Evolutionary conservation across 1,140 invertebrate species (phyloP), one percentile per base, ranked within the genome.

Genomic region (Drosophila dunni): DNA sequence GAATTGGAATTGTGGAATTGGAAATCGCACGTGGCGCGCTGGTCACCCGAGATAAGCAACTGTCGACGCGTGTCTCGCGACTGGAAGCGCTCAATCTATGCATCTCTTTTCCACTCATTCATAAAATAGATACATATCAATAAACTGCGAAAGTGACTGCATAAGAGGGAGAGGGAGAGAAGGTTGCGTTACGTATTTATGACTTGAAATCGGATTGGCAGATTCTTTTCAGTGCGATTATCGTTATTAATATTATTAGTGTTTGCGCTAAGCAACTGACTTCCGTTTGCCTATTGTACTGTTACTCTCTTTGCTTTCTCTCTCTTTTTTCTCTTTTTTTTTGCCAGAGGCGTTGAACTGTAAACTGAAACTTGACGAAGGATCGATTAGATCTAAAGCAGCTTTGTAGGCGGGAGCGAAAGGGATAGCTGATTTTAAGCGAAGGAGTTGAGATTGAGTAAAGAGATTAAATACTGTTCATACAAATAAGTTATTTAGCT

Each of bases 1-100:
- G 53, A 64, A 71, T 56, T 60, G 68, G 63, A 62, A 83, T 79
- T 83, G 61, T 60, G 68, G 63, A 62, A 83, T 79, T 83, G 61
- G 46, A 61, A 63, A 81, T 63, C 71, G 78, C 89, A 91, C 89
- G 89, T 91, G 89, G 66, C 89, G 54, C 63, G 61, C 79, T 91
- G 89, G 89, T 91, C 81, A 91, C 89, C 89, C 89, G 79, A 76
- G 89, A 91, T 91, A 91, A 91, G 89, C 71, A 90, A 91, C 82
- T 82, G 72, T 65, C 57, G 88, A 70, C 88, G 82, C 88, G 82
- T 84, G 88, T 33, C 73, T 17, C 34, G 56, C 48, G 20, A 54
- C 40, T 56, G 61, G 42, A 69, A 61, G 50, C 38, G 17, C 40
- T 48, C n/a, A 33, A 38, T 17, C 10, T 9, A 13, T 7, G 42